These are phyloP conservation scores for Drosophila watanabei DNA, from an alignment of 1,140 invertebrate species.

Conservation along the genomic window DNA sequence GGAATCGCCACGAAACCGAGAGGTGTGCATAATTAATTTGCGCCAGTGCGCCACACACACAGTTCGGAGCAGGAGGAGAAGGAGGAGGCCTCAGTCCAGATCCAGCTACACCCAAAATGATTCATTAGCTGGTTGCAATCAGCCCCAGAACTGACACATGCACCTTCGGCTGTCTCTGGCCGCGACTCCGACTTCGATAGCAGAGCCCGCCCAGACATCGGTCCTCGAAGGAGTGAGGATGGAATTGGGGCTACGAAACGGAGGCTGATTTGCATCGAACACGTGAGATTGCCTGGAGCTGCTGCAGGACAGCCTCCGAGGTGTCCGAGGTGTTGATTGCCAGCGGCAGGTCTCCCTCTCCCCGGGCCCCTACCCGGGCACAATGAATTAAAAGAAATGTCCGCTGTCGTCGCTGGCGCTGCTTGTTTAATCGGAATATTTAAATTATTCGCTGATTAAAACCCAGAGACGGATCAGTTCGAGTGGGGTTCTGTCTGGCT, in stretches of 20 bases:
- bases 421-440: conserved; percentile 82
- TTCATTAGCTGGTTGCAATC: conserved; percentile 79
- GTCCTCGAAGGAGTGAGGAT: background rate
- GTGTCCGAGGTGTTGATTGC: conserved; percentile 75
- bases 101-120: conserved; percentile 61
- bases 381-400: conserved; percentile 83
- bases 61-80: conserved; percentile 2
- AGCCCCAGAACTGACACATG: conserved; percentile 78
- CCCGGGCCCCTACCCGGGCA: background rate
- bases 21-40: conserved; percentile 84
- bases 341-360: conserved; percentile 48
- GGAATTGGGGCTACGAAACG: conserved; percentile 14
- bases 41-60: conserved; percentile 59
- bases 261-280: conserved; percentile 79
- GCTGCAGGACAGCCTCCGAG: conserved; percentile 25
- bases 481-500: background rate
- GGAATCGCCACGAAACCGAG: conserved; percentile 49
- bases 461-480: conserved; percentile 52
- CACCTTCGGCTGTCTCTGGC: conserved; percentile 13
- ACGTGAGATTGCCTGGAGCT: conserved; percentile 56
- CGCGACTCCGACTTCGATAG: conserved; percentile 36
- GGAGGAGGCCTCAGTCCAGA: conserved; percentile 6
- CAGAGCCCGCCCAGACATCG: conserved; percentile 46
- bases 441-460: conserved; percentile 83
- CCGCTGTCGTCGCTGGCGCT: conserved; percentile 43